Evolutionary conservation across 2,888 invertebrate genomes (phyloP), one percentile per base, ranked within the genome.

Genomic region (Cantharis flavilabris): DNA sequence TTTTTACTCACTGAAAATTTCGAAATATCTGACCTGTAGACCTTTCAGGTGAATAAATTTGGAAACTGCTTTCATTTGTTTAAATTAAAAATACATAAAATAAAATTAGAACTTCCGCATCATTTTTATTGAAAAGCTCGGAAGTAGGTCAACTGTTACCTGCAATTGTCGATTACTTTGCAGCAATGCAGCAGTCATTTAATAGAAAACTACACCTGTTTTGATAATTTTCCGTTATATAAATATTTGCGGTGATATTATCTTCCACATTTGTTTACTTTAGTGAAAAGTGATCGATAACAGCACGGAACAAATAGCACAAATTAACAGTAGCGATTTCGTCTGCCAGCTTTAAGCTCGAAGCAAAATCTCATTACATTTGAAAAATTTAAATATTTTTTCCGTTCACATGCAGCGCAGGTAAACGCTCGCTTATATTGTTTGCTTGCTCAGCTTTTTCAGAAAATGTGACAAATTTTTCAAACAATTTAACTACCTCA

Each of bases 81-180:
- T n/a, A n/a, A n/a, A n/a, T n/a, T n/a, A n/a, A n/a, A n/a, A n/a
- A n/a, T n/a, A n/a, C n/a, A n/a, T n/a, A n/a, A n/a, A n/a, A n/a
- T n/a, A n/a, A n/a, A 49, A 49, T 7, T 13, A 2, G 2, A n/a
- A 49, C 49, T 4, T 9, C 33, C 33, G 33, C 13, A 33, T 20
- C 62, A 26, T 23, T n/a, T 23, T 14, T 5, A 13, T 10, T 1
- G 13, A 18, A 23, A 26, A n/a, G 16, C 11, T 28, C 20, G 18
- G 14, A 72, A 30, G 64, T 72, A 72, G 71, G 71, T 72, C 71
- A 72, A 64, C 26, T 13, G 62, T 63, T n/a, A 71, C 63, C 62
- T 16, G 23, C 23, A 20, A 62, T 16, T 26, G 20, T 64, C 13
- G n/a, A 63, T 63, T 64, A 30, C 20, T 7, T 18, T 72, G 64